These are phyloP conservation scores for Perdita meconis DNA, from an alignment of 2,888 invertebrate species.

Conservation along the genomic window DNA sequence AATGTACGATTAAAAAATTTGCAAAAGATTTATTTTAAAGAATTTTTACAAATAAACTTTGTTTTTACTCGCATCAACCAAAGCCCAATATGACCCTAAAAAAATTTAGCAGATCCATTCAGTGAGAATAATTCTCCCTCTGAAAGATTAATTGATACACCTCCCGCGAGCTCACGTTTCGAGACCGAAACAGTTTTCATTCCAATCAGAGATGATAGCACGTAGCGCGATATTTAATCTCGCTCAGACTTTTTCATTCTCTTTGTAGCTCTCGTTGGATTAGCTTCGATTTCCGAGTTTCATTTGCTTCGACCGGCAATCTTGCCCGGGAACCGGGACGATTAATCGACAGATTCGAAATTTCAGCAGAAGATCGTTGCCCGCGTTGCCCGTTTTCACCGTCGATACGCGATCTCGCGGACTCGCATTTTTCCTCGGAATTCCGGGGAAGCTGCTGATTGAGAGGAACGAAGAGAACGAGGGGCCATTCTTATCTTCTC, in stretches of 20 bases:
- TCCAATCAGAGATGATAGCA: conserved; percentile 6
- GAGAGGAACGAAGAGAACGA: not conserved
- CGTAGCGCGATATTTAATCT: conserved; percentile 11
- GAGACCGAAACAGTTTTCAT: conserved; percentile 4
- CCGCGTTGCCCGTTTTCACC: conserved; percentile 4
- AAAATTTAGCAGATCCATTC: not conserved
- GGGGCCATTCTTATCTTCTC: not conserved
- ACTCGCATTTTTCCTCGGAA: conserved; percentile 21
- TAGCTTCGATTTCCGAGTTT: conserved; percentile 16
- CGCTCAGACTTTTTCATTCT: not conserved
- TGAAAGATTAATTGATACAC: not conserved
- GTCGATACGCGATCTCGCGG: not conserved
- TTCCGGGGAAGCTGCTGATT: conserved; percentile 18
- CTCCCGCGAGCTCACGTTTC: not conserved
- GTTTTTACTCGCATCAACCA: too few species aligned
- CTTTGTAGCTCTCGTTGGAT: conserved; percentile 3
- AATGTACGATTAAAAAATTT: too few species aligned
- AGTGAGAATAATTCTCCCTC: not conserved
- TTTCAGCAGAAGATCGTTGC: conserved; percentile 16
- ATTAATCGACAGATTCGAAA: conserved; percentile 56
- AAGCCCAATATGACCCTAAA: not conserved
- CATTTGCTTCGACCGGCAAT: conserved; percentile 2
- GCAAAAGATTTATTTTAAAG: too few species aligned
- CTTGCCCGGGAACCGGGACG: conserved; percentile 38
- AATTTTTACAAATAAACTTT: too few species aligned